Evolutionary conservation across 2,113 vertebrate genomes (phyloP), one percentile per base, ranked within the genome.

Genomic region (Eulacestoma nigropectus): DNA sequence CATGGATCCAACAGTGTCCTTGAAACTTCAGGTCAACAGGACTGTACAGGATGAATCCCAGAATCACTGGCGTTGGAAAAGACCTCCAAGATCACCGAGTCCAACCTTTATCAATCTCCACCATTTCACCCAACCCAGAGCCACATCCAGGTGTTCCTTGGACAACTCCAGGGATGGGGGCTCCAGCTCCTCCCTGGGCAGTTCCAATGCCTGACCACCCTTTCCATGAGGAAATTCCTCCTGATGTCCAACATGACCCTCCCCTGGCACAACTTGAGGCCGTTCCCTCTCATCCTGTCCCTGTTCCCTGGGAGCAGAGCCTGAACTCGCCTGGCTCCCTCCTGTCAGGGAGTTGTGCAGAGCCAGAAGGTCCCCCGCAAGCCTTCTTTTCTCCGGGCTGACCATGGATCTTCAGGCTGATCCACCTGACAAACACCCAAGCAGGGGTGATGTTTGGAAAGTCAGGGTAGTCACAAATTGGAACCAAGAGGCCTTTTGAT

Each of bases 251-350:
- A 2, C 10, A 4, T 60, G 23, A 52, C 0, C 46, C 27, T 81
- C 10, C 30, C 50, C 42, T 70, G 65, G 56, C 25, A 1, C 64
- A 79, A 10, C 64, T 0, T 20, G 42, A 35, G 42, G 42, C 35
- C 3, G 0, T 57, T 42, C 1, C 50, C 68, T 73, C 86, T 73
- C 26, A 1, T 57, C 85, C 42, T 73, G 49, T 35, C 42, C 67
- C 35, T 39, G 57, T 55, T 21, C 30, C 57, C n/a, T 47, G 65
- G 4, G 16, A 87, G 20, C 41, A 80, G 42, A 73, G 14, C 50
- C 32, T 0, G 0, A 32, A 3, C 7, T 42, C 23, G 3, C 15
- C 15, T 4, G 8, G 8, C 20, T 32, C 32, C 22, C 21, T 73
- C 76, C 42, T 73, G 20, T 13, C 74, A 53, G 74, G 63, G 47